Conservation (phyloP, 2,797 vertebrate species). For the Cryptoblepharus egeriae region DNA sequence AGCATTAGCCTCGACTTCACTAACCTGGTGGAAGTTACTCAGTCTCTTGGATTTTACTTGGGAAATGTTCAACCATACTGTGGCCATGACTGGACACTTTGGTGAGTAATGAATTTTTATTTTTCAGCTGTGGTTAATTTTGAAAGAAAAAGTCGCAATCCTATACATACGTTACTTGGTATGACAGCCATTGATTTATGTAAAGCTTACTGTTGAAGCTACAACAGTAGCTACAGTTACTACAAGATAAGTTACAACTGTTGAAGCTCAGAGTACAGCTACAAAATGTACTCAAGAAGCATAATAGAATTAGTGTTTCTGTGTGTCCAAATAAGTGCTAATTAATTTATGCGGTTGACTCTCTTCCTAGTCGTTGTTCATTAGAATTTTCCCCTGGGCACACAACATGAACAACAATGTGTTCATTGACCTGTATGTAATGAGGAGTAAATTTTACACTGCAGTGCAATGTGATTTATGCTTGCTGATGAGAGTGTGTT, state of each 20-base stretch:
- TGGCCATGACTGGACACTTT: conserved; percentile 96
- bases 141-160: not conserved
- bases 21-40: conserved; percentile 95
- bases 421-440: conserved; percentile 64
- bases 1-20: conserved; percentile 97
- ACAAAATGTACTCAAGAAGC: not conserved
- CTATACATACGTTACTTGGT: not conserved
- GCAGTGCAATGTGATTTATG: conserved; percentile 58
- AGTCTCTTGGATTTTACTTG: conserved; percentile 98
- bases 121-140: conserved; percentile 5
- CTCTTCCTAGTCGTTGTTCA: conserved; percentile 51
- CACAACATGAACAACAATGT: conserved; percentile 51
- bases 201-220: not conserved
- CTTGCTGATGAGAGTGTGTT: conserved; percentile 54
- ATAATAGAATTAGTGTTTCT: conserved; percentile 20
- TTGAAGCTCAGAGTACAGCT: not conserved
- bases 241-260: no score
- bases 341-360: conserved; percentile 60
- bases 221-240: no score
- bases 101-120: conserved; percentile 77
- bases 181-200: not conserved
- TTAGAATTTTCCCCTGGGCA: conserved; percentile 48
- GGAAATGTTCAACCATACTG: conserved; percentile 97
- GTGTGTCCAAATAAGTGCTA: conserved; percentile 29
- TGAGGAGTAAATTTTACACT: conserved; percentile 70